Evolutionary conservation across 92 coral and sea anemone genomes (phyloP), one percentile per base, ranked within the genome.

Genomic region (Porites cylindrica): DNA sequence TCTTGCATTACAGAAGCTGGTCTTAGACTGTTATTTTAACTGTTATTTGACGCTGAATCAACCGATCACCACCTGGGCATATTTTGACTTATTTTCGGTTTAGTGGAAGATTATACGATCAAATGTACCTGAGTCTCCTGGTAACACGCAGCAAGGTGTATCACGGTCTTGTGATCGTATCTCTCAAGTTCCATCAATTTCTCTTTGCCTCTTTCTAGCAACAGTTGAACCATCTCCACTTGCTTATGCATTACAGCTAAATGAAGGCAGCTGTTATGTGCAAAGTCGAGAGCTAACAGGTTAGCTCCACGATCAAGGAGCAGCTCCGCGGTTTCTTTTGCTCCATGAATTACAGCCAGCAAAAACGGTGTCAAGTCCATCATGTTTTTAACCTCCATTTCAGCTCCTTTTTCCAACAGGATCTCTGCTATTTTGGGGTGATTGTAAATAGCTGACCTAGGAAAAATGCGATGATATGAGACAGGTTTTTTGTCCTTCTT

Each of bases 251-350:
- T 76, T 9, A 91, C 94, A 2, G 96, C 98, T 29, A 90, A 66
- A 78, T 95, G 98, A 77, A 95, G 83, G 29, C 91, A 69, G 72
- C 93, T 90, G 66, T 74, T 76, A 6, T 56, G 74, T 2, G 14
- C 16, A 6, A 89, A 63, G 59, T 93, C 93, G 5, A 58, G 26
- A 1, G 94, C 93, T 14, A 82, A 84, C 47, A 93, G 64, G 78
- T 93, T 75, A n/a, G 98, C 96, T 10, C 98, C 98, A 17, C 70
- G 75, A 10, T 95, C 88, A 29, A 95, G 79, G 51, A 95, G 85
- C 29, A 89, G 23, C 17, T 64, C 77, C 2, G 90, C 98, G 0
- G 91, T 91, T 64, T 93, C 93, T 58, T 79, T 90, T 13, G 62
- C 63, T 52, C 88, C 92, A 21, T 82, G 65, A 72, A 75, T 67